phyloP scores from a whole-genome alignment of 2,888 invertebrate species.

The Pogonocherus hispidulus region DNA sequence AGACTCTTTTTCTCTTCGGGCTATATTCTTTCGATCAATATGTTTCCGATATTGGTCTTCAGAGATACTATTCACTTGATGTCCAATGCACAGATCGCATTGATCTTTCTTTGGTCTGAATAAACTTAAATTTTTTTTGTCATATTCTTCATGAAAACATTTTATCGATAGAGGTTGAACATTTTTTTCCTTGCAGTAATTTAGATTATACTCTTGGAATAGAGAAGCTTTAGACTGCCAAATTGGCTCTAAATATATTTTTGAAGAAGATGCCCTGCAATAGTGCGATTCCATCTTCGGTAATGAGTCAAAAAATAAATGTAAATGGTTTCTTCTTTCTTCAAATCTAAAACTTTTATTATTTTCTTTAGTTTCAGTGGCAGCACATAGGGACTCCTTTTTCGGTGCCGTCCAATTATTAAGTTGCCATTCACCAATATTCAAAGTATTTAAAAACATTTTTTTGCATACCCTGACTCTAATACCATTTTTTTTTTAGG shows the following conservation, averaged over 20 bases:
- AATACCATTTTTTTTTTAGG: conserved; percentile 17
- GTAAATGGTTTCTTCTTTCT: background rate
- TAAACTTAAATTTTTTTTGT: background rate
- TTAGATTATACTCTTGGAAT: background rate
- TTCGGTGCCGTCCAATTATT: background rate
- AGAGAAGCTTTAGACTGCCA: background rate
- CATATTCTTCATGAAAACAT: background rate
- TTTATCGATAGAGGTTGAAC: background rate
- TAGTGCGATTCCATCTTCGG: conserved; percentile 28
- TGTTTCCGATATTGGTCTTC: background rate
- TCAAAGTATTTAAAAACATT: conserved; percentile 13
- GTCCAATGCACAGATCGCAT: no score
- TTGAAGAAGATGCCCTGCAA: conserved; percentile 10
- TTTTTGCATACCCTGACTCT: conserved; percentile 6
- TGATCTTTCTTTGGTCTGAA: background rate
- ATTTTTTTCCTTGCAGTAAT: conserved; percentile 2
- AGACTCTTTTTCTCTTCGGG: background rate
- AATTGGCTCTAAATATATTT: conserved; percentile 25
- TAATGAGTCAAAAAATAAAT: background rate
- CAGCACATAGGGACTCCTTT: background rate
- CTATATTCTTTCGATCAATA: background rate
- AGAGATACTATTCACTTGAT: no score
- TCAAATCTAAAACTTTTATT: background rate
- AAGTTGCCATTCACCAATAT: conserved; percentile 16
- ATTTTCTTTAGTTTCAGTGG: background rate